Base-by-base conservation (phyloP, 1,140 invertebrate genomes). In the Rhizoglyphus robini region DNA sequence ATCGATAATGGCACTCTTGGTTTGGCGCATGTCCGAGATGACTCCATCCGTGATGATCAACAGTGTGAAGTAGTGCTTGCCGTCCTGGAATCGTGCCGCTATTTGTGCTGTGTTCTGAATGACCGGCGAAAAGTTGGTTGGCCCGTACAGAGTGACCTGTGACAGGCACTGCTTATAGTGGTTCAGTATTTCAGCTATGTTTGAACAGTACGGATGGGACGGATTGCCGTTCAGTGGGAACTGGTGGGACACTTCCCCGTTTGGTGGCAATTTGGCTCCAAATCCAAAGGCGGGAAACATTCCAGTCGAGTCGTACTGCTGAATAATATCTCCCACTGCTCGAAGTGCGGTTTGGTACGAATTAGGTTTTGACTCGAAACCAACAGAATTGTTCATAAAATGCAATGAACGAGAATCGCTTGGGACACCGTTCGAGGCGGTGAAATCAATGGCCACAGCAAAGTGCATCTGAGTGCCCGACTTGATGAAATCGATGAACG, bases 31-130 rank as follows among this genome's bases (percentile, higher is more conserved):
- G 71, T 86, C 84, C 13, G 81, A 83, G 32, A 86, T 82, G 29
- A 83, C 79, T 30, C 84, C 84, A 75, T 86, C 84, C 2, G 84
- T 86, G 4, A 86, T 75, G 59, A 86, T 81, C 0, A 86, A 74
- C 2, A 86, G 72, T 36, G 85, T 78, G 72, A 79, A 83, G 70
- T 85, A 85, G 48, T 81, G 76, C 65, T 79, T 75, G 31, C 82
- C 81, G 71, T 78, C 77, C 65, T 72, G 69, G 69, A 71, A 72
- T 38, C 66, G 32, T 11, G 27, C 41, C 11, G 74, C 74, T 47
- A 69, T 65, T 34, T 34, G n/a, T 48, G 79, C 75, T 2, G 80
- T 80, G 71, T 81, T 81, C 60, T 81, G 79, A 67, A 84, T 83
- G n/a, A 81, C 78, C 4, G 82, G 83, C 23, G 82, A 75, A 72